A percentile compares a stretch with the other conserved stretches of the same genome.
These are phyloP conservation scores for Macrotis lagotis DNA, from an alignment of 2,113 vertebrate species.

Conservation along the genomic window DNA sequence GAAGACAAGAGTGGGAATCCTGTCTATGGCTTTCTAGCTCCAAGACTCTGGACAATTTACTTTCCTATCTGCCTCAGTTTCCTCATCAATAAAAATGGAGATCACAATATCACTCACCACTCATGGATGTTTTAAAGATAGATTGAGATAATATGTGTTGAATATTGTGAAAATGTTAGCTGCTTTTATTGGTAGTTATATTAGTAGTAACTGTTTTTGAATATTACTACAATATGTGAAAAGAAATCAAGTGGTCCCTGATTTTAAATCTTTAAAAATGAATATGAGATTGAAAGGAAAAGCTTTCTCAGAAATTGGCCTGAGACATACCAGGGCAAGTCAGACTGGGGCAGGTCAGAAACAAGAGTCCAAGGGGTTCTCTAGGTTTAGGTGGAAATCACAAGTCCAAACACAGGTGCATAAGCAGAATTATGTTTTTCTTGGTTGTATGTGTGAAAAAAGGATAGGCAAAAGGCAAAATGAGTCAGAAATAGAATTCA, in stretches of 20 bases:
- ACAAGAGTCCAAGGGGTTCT: neutral
- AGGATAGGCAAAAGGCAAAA: neutral
- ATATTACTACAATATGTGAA: neutral
- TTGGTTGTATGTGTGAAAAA: neutral
- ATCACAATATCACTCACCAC: neutral
- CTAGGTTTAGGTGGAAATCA: neutral
- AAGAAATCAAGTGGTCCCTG: neutral
- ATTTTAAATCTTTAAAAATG: neutral
- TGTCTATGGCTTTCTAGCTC: neutral
- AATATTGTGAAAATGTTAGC: neutral
- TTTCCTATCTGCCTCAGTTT: neutral
- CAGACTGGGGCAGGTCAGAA: neutral
- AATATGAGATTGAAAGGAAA: neutral
- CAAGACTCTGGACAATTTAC: neutral
- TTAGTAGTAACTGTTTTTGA: neutral
- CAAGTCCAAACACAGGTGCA: neutral
- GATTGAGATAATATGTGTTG: neutral
- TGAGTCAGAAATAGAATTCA: neutral
- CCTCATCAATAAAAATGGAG: neutral
- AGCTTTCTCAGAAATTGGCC: neutral
- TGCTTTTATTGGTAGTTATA: too few relatives aligned
- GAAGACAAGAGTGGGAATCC: neutral
- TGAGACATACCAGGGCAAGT: neutral
- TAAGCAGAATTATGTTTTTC: neutral
- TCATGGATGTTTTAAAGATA: neutral